Evolutionary conservation across 2,113 vertebrate species (phyloP).

Genomic region (Sinocyclocheilus anophthalmus): DNA sequence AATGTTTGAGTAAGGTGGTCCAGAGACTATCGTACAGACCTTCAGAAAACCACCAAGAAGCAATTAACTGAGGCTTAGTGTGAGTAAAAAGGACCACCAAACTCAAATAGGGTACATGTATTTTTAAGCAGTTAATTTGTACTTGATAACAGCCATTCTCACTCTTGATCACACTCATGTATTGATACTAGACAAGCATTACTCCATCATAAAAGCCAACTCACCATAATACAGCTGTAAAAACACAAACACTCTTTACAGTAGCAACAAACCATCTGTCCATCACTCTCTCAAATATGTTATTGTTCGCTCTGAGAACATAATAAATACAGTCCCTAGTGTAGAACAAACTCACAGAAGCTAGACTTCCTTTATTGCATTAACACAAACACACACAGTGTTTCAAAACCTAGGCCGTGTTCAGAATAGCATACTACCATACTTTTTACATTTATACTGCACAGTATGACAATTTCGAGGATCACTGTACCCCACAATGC

Average conservation of each 20-base stretch:
- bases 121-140: background rate
- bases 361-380: background rate
- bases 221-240: slow-evolving; percentile 30
- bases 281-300: background rate
- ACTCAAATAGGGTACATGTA: background rate
- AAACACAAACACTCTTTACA: slow-evolving; percentile 18
- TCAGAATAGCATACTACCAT: background rate
- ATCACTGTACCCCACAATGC: background rate
- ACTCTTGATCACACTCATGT: background rate
- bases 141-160: background rate
- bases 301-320: slow-evolving; percentile 13
- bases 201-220: background rate
- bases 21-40: background rate
- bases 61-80: too few relatives aligned
- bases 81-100: background rate
- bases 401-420: slow-evolving; percentile 13
- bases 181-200: background rate
- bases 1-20: slow-evolving; percentile 3
- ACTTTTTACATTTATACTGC: background rate
- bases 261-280: slow-evolving; percentile 21
- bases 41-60: background rate
- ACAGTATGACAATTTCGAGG: background rate
- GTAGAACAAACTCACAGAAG: slow-evolving; percentile 21
- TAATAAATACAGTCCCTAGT: slow-evolving; percentile 28
- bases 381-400: background rate